Percentiles rank a stretch among this genome's conserved stretches.
Evolutionary conservation across 2,113 vertebrate species (phyloP).

Genomic region (Osmerus eperlanus): DNA sequence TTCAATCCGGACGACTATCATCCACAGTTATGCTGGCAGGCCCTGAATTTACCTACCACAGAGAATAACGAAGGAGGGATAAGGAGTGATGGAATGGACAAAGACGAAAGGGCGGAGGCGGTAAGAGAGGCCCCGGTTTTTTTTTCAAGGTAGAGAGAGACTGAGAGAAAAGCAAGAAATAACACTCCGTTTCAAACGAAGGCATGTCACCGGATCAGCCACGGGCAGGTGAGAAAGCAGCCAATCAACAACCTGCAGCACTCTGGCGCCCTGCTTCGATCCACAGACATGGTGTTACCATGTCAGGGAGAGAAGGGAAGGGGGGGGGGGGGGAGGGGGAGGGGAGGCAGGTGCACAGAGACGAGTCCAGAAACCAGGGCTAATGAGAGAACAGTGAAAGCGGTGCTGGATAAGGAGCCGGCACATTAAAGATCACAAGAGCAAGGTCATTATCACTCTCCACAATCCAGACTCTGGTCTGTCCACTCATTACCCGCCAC

Average conservation of each 20-base stretch:
- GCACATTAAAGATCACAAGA: conserved; percentile 69
- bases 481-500: conserved; percentile 59
- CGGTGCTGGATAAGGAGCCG: conserved; percentile 67
- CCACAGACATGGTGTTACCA: conserved; percentile 86
- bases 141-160: no score
- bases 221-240: conserved; percentile 79
- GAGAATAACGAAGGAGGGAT: conserved; percentile 1
- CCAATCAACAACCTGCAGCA: conserved; percentile 86
- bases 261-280: conserved; percentile 79
- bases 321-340: conserved; percentile 42
- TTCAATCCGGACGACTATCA: conserved; percentile 73
- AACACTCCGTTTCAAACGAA: conserved; percentile 54
- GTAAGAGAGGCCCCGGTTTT: neutral
- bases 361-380: conserved; percentile 64
- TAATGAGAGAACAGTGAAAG: conserved; percentile 81
- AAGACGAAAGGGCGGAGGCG: neutral
- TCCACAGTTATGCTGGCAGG: conserved; percentile 66
- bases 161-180: conserved; percentile 19
- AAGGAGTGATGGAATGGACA: neutral
- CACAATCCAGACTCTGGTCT: conserved; percentile 41
- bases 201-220: conserved; percentile 70
- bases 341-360: conserved; percentile 60
- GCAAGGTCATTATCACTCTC: conserved; percentile 51
- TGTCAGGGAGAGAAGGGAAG: conserved; percentile 46
- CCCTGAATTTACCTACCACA: conserved; percentile 45